Evolutionary conservation across 35 echinoderm and acorn worm species (phyloP).

Genomic region (Heliocidaris erythrogramma): DNA sequence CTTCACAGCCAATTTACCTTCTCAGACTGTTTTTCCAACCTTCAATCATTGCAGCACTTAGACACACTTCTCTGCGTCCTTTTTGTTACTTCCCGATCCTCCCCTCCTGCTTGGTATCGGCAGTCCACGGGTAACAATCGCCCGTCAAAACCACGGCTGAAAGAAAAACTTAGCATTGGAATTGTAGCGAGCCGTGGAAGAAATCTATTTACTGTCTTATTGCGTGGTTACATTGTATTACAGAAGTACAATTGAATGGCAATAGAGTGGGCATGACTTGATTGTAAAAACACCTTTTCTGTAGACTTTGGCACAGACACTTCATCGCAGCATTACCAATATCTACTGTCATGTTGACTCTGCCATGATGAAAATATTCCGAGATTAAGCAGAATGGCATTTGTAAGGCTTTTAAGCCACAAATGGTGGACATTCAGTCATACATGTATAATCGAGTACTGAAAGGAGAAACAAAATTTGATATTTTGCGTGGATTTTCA

Average conservation of each 20-base stretch:
- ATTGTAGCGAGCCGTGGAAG: slow-evolving; percentile 27
- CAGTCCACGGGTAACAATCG: neutral
- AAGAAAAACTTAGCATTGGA: slow-evolving; percentile 28
- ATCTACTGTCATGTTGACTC: neutral
- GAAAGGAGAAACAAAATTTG: neutral
- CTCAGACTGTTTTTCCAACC: slow-evolving; percentile 43
- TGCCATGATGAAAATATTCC: neutral
- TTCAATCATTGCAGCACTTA: slow-evolving; percentile 50
- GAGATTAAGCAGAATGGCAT: slow-evolving; percentile 8
- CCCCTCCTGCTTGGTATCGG: slow-evolving; percentile 11
- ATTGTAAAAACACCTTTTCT: slow-evolving; percentile 4
- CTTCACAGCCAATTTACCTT: slow-evolving; percentile 45
- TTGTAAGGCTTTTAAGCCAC: neutral
- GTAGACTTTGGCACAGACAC: neutral
- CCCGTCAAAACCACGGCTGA: slow-evolving; percentile 19
- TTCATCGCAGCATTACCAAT: neutral
- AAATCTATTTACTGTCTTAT: slow-evolving; percentile 8
- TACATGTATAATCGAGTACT: neutral
- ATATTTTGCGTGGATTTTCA: neutral
- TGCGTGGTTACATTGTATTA: slow-evolving; percentile 2
- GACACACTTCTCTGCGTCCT: slow-evolving; percentile 41
- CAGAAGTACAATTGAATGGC: neutral
- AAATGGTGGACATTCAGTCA: neutral
- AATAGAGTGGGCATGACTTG: slow-evolving; percentile 16
- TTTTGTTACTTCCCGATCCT: slow-evolving; percentile 14